Percentiles rank a stretch among this genome's conserved stretches.
These are phyloP conservation scores for Neopelma chrysocephalum DNA, from an alignment of 2,797 vertebrate genomes.

Conservation along the genomic window DNA sequence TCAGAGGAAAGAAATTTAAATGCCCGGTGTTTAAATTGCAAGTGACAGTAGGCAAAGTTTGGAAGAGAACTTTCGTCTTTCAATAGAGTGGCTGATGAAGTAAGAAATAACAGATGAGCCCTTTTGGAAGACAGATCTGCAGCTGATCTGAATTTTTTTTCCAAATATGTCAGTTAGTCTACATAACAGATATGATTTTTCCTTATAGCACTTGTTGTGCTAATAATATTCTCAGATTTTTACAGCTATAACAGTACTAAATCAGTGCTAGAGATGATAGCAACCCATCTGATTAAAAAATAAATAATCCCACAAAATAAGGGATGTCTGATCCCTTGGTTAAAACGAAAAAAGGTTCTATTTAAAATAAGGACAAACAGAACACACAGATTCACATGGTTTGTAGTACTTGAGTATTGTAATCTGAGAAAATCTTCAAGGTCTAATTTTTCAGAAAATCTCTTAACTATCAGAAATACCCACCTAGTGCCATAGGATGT, in stretches of 20 bases:
- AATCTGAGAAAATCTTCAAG: not conserved
- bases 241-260: conserved; percentile 10
- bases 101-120: conserved; percentile 24
- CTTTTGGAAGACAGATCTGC: conserved; percentile 19
- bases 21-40: not conserved
- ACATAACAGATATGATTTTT: not conserved
- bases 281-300: not conserved
- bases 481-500: rapidly evolving
- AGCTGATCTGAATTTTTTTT: not conserved
- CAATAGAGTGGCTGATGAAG: not conserved
- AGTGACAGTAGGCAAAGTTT: not conserved
- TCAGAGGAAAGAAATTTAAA: not conserved
- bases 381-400: not conserved
- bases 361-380: not conserved
- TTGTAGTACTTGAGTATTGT: not conserved
- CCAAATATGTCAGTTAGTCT: conserved; percentile 8
- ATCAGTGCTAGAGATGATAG: not conserved
- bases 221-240: conserved; percentile 19
- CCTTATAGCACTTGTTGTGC: not conserved
- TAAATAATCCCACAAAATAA: not conserved
- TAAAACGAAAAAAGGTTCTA: not conserved
- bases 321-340: not conserved
- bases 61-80: not conserved
- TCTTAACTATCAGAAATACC: not conserved
- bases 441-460: not conserved